Evolutionary conservation across 2,888 invertebrate genomes (phyloP).

Genomic region (Pseudococcus jackbeardsleyi): DNA sequence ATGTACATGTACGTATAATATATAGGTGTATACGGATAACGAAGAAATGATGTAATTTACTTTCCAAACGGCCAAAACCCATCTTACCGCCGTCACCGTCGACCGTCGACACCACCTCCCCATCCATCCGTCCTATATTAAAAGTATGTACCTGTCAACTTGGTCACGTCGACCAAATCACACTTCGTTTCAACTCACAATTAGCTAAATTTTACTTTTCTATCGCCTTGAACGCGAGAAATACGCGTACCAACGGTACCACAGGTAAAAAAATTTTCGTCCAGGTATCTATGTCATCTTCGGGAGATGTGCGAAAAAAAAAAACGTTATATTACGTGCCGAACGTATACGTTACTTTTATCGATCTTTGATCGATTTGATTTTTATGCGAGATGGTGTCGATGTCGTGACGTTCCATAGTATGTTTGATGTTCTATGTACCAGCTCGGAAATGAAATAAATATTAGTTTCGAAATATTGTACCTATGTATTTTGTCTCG

Average conservation of each 20-base stretch:
- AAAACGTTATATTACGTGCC: neutral
- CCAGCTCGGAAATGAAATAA: neutral
- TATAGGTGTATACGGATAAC: neutral
- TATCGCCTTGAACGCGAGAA: constrained; percentile 11
- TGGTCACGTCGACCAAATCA: constrained; percentile 35
- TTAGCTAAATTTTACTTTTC: constrained; percentile 32
- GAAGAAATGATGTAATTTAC: constrained; percentile 51
- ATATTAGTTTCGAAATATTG: neutral
- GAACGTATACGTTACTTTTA: neutral
- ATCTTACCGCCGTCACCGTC: neutral
- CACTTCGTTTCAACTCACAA: constrained; percentile 42
- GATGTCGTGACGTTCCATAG: neutral
- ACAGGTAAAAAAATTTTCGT: neutral
- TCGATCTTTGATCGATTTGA: neutral
- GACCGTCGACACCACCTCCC: too few species aligned
- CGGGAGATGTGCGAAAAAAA: neutral
- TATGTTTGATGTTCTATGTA: neutral
- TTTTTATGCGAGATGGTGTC: neutral
- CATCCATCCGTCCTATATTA: neutral
- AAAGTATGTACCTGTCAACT: constrained; percentile 37
- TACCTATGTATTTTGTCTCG: neutral
- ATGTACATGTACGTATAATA: neutral
- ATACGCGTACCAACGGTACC: neutral
- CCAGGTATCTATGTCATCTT: neutral
- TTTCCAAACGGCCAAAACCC: constrained; percentile 53